These are phyloP conservation scores for Epiblema foenella DNA, from an alignment of 2,888 invertebrate genomes.

Conservation along the genomic window DNA sequence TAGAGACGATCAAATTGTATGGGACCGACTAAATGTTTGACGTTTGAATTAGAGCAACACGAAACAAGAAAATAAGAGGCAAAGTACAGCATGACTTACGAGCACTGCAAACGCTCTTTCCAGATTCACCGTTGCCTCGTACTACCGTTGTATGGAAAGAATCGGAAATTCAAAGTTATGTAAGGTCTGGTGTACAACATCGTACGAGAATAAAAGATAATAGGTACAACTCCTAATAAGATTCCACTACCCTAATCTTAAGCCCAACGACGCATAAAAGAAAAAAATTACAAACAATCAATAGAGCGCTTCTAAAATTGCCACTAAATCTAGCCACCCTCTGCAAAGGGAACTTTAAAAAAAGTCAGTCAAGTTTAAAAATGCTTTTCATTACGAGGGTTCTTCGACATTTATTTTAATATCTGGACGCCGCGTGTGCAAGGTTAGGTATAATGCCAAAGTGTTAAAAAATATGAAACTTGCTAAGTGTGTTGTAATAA, in stretches of 20 bases:
- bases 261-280: slow-evolving; percentile 63
- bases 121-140: no score
- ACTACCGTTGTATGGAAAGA: no score
- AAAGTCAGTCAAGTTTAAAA: slow-evolving; percentile 2
- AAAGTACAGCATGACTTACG: no score
- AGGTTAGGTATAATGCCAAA: not conserved
- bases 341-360: slow-evolving; percentile 54
- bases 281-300: slow-evolving; percentile 72
- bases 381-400: not conserved
- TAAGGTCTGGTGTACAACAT: not conserved
- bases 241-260: slow-evolving; percentile 51
- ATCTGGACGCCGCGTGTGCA: not conserved
- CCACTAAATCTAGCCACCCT: slow-evolving; percentile 68
- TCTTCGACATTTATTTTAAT: not conserved
- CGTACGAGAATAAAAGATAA: slow-evolving; percentile 26
- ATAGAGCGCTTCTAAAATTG: slow-evolving; percentile 68
- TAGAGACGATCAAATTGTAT: no score
- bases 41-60: no score
- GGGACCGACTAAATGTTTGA: no score
- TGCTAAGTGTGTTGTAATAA: not conserved
- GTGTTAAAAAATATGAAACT: not conserved
- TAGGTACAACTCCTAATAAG: slow-evolving; percentile 35
- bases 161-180: not conserved
- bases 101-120: no score
- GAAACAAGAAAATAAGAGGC: no score